These are phyloP conservation scores for Pterophyllum scalare DNA, from an alignment of 2,113 vertebrate genomes.

Conservation along the genomic window DNA sequence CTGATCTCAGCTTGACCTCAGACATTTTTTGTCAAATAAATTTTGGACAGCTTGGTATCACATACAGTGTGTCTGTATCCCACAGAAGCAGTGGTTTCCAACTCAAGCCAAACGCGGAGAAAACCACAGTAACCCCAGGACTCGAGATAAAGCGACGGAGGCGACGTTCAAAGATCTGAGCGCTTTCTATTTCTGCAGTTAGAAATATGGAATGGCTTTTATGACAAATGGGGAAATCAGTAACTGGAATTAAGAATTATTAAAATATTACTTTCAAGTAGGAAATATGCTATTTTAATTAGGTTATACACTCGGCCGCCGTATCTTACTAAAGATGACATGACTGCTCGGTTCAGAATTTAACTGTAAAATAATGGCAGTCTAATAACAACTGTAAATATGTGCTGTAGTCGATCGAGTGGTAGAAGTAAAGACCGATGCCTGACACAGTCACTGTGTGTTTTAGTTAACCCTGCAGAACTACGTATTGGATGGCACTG, in stretches of 20 bases:
- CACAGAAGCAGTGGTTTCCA: neutral
- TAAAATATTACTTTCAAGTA: neutral
- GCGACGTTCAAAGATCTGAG: no score
- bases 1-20: conserved; percentile 5
- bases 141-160: neutral
- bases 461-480: neutral
- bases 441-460: neutral
- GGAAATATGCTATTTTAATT: neutral
- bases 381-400: neutral
- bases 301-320: neutral
- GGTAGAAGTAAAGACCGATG: neutral
- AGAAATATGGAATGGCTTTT: neutral
- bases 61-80: neutral
- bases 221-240: no score
- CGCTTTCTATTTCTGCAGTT: neutral
- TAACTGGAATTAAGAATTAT: neutral
- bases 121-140: neutral
- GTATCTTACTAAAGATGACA: neutral
- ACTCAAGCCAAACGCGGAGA: neutral
- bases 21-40: neutral
- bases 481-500: neutral
- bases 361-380: neutral
- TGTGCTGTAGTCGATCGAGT: neutral
- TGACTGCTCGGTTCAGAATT: no score
- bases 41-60: neutral